A percentile compares a stretch with the other conserved stretches of the same genome.
phyloP scores from a whole-genome alignment of 2,797 vertebrate species.

The Morelia viridis region DNA sequence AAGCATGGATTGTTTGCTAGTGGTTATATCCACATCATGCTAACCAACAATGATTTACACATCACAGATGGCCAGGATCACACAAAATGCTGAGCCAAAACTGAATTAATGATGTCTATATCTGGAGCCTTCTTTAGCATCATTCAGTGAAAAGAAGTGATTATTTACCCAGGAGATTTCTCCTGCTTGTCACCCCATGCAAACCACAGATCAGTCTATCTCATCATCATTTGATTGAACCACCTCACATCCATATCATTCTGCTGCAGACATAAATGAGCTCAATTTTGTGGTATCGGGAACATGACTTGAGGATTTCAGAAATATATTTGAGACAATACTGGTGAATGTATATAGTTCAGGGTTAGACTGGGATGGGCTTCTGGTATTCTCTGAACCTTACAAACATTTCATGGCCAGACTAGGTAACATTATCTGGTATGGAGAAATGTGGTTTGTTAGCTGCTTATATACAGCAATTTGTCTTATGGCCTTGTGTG shows the following conservation, averaged over 20 bases:
- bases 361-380: too few relatives aligned
- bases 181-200: not conserved
- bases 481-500: too few relatives aligned
- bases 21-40: not conserved
- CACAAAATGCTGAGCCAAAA: not conserved
- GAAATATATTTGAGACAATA: not conserved
- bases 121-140: too few relatives aligned
- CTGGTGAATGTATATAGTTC: too few relatives aligned
- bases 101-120: too few relatives aligned
- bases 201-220: not conserved
- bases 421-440: not conserved
- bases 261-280: not conserved
- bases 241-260: not conserved
- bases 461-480: too few relatives aligned
- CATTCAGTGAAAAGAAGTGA: too few relatives aligned
- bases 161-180: too few relatives aligned
- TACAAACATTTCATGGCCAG: too few relatives aligned
- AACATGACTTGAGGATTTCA: not conserved
- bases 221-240: not conserved
- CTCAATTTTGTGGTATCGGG: not conserved
- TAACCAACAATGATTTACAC: not conserved
- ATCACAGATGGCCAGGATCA: not conserved
- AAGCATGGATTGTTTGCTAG: not conserved
- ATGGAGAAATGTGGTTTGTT: not conserved
- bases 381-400: too few relatives aligned